These are phyloP conservation scores for Sylvicapra grimmia DNA, from an alignment of 2,113 vertebrate species.

Conservation along the genomic window DNA sequence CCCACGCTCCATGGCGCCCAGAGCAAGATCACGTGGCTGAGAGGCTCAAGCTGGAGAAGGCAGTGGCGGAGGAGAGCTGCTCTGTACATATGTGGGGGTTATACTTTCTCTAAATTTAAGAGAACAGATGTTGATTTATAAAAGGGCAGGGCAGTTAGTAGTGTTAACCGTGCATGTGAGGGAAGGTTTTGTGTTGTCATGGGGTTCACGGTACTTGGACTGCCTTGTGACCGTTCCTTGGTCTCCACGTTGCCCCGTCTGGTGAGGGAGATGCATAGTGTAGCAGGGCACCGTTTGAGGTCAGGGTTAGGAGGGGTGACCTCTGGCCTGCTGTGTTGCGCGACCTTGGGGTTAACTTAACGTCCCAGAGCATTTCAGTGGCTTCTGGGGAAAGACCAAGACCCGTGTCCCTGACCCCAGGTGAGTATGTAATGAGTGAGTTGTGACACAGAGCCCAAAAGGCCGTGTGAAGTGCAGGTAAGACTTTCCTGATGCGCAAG, in stretches of 20 bases:
- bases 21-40: fast-evolving
- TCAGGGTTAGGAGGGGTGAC: neutral
- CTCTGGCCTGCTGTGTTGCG: neutral
- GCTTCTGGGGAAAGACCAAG: neutral
- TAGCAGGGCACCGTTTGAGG: too few relatives aligned
- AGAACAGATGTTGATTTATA: neutral
- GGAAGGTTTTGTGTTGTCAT: neutral
- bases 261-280: neutral
- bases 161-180: neutral
- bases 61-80: neutral
- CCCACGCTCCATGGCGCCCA: fast-evolving
- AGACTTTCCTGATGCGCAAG: fast-evolving
- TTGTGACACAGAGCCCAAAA: fast-evolving
- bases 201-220: too few relatives aligned
- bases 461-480: fast-evolving
- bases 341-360: neutral
- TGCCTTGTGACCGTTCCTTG: fast-evolving
- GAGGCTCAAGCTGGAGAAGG: neutral
- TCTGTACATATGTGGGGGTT: neutral
- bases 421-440: neutral
- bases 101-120: neutral
- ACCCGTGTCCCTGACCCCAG: fast-evolving
- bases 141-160: neutral
- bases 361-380: neutral
- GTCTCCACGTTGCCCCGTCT: fast-evolving